Evolutionary conservation across 2,797 vertebrate species (phyloP), one percentile per base, ranked within the genome.

Genomic region (Streptopelia turtur): DNA sequence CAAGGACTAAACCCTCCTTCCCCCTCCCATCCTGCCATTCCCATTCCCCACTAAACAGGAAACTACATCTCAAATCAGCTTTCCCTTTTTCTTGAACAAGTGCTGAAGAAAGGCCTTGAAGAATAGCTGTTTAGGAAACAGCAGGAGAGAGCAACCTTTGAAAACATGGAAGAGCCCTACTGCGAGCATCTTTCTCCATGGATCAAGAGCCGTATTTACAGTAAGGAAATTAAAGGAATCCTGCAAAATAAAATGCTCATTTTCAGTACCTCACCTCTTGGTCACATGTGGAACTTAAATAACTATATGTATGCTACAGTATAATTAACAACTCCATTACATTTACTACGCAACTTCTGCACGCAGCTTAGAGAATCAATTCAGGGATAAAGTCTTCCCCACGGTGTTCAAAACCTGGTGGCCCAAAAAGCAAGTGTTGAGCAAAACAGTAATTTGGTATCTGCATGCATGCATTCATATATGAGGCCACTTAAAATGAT

Each of bases 381-480:
- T 81, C 55, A 71, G 68, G 47, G 35, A 69, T 79, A 79, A 85
- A 75, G 7, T 21, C 82, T 56, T 72, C 57, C 41, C 68, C 71
- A 28, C 30, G 49, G 69, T 0, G 0, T 66, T 91, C 43, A 75
- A 89, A 94, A 72, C 27, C 20, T 55, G 12, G 9, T 65, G 30
- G 69, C 28, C 49, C 37, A 50, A 79, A 91, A 63, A 56, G 7
- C 53, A 93, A 78, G 37, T 55, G 68, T 37, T 50, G 64, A 86
- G 63, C 16, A 86, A 91, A 96, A 76, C 28, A 88, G 9, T 90
- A 76, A 75, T 94, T 89, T 92, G 21, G 7, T 60, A 76, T 85
- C 82, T 79, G 50, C 43, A 49, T 83, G 75, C 16, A 31, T 39
- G 39, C 39, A 39, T 76, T 65, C 59, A 60, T 57, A 64, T 14